Evolutionary conservation across 2,113 vertebrate species (phyloP), one percentile per base, ranked within the genome.

Genomic region (Leptobrachium ailaonicum): DNA sequence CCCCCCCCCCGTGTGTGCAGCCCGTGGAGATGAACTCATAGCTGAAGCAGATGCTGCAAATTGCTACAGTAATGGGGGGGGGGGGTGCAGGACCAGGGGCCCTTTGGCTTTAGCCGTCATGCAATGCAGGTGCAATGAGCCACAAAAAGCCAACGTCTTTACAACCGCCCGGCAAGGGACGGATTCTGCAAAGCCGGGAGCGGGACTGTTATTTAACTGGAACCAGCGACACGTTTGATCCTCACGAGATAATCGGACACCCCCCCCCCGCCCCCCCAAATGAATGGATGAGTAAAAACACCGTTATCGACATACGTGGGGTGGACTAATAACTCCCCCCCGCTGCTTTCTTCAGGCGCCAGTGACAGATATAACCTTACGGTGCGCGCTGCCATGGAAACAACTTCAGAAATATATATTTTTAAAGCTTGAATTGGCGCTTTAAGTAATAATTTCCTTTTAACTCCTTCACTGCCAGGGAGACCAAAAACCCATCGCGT

Each of bases 341-440:
- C 10, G 45, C 50, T 69, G 75, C 56, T 58, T 43, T 77, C 14
- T 54, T 76, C 13, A 63, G 41, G 64, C 32, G 66, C 75, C 69
- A 69, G 68, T 77, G 75, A 77, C 68, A 77, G 75, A 77, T 77
- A 56, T 77, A 77, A 77, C 75, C 12, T 66, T 62, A 70, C 66
- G 7, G 75, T 47, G 53, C 43, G 12, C 13, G 75, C 75, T 77
- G 75, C 75, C 75, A 77, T 77, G 75, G 75, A 70, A 77, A 77
- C 75, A 44, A 58, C 66, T 68, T 60, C 56, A 44, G 75, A 69
- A 77, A 77, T 77, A 77, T 77, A 66, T 69, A 77, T 69, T 69
- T 32, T 77, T 77, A 77, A 77, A 66, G 53, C 66, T 69, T 43
- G 66, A 69, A 77, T 58, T 77, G 75, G 53, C 43, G 41, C 66